These are phyloP conservation scores for Monodelphis domestica DNA, from an alignment of 2,797 vertebrate genomes.

Conservation along the genomic window DNA sequence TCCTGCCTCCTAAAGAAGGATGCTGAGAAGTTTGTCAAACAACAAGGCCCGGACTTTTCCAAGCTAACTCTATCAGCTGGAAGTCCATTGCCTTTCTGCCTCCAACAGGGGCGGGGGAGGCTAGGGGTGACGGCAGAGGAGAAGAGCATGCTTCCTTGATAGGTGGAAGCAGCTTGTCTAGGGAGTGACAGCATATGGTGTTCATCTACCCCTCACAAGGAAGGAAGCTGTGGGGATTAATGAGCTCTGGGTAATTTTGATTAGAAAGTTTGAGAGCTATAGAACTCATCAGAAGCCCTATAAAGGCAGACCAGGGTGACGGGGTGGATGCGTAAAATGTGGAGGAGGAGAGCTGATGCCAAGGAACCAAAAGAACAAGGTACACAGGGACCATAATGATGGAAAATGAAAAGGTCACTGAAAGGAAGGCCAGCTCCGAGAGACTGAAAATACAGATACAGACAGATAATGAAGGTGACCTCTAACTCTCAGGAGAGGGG, in stretches of 20 bases:
- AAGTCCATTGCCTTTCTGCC: conserved; percentile 43
- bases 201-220: conserved; percentile 44
- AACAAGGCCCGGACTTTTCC: background rate
- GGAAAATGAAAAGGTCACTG: background rate
- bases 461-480: background rate
- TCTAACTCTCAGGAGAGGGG: background rate
- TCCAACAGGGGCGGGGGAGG: conserved; percentile 57
- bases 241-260: conserved; percentile 40
- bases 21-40: background rate
- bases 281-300: conserved; percentile 10
- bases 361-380: background rate
- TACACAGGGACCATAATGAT: background rate
- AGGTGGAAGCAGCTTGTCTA: conserved; percentile 51
- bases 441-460: background rate
- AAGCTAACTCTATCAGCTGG: background rate
- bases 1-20: background rate
- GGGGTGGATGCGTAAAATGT: background rate
- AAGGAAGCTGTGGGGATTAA: conserved; percentile 55
- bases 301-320: background rate
- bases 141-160: background rate
- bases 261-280: conserved; percentile 51
- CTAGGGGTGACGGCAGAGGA: conserved; percentile 39
- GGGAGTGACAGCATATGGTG: conserved; percentile 67
- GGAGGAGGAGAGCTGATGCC: background rate
- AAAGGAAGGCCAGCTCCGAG: background rate